Percentiles rank a stretch among this genome's conserved stretches.
These are phyloP conservation scores for Sinhomidia bicolor DNA, from an alignment of 2,888 invertebrate species.

Conservation along the genomic window DNA sequence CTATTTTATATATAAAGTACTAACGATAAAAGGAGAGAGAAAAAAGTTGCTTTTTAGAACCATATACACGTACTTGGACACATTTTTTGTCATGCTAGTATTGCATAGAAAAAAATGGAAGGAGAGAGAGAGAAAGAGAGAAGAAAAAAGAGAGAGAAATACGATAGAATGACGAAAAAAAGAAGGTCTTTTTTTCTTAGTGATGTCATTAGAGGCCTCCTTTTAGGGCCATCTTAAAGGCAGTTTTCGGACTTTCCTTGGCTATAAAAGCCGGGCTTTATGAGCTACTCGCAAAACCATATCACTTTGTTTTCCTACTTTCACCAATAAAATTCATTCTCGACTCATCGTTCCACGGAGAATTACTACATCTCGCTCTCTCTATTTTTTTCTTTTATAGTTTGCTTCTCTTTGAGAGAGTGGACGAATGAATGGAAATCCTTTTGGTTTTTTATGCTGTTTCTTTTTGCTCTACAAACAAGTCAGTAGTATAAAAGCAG, in stretches of 20 bases:
- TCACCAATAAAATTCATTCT: constrained; percentile 70
- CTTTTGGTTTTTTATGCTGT: constrained; percentile 39
- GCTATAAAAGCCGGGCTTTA: constrained; percentile 76
- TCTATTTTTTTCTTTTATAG: constrained; percentile 17
- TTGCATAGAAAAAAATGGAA: constrained; percentile 11
- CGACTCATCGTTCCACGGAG: constrained; percentile 69
- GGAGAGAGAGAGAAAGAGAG: constrained; percentile 21
- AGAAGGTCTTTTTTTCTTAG: constrained; percentile 63
- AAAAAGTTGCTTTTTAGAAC: background rate
- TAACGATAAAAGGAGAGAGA: background rate
- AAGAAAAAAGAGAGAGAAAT: constrained; percentile 26
- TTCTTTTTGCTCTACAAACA: constrained; percentile 12
- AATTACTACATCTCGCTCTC: constrained; percentile 50
- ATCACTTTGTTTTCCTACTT: constrained; percentile 75
- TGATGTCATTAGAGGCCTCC: constrained; percentile 71
- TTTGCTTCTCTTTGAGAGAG: constrained; percentile 51
- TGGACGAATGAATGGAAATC: constrained; percentile 61
- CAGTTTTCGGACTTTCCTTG: constrained; percentile 68
- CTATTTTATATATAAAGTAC: background rate
- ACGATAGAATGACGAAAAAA: constrained; percentile 50
- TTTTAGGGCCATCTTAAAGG: constrained; percentile 70
- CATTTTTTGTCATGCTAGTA: constrained; percentile 38
- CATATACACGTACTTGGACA: constrained; percentile 16
- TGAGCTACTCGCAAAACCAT: constrained; percentile 77
- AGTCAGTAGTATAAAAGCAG: background rate